A percentile compares a stretch with the other conserved stretches of the same genome.
phyloP scores from a whole-genome alignment of 2,797 vertebrate species.

The Myotis pilosus region DNA sequence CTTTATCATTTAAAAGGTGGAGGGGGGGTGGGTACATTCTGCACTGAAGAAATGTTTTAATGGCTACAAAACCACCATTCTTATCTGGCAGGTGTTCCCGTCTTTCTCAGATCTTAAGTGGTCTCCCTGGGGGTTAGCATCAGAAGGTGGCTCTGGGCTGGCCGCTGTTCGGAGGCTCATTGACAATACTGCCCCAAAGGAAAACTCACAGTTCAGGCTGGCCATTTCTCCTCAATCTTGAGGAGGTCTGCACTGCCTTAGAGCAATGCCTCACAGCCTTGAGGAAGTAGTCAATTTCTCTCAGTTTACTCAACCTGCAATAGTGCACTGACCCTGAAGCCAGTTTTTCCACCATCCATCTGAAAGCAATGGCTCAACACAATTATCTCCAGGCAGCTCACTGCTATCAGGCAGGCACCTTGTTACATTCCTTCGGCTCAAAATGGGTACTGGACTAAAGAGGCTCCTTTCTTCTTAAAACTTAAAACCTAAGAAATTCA shows the following conservation, averaged over 20 bases:
- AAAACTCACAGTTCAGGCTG: background rate
- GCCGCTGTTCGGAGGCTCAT: background rate
- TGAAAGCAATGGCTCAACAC: slow-evolving; percentile 50
- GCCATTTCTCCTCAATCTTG: background rate
- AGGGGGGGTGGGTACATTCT: background rate
- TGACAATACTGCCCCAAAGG: background rate
- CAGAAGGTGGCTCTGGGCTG: background rate
- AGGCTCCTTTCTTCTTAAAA: slow-evolving; percentile 60
- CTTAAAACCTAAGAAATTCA: slow-evolving; percentile 33
- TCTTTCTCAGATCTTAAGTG: background rate
- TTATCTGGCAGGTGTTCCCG: background rate
- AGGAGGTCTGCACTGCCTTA: background rate
- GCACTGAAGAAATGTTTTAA: background rate
- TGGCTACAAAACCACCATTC: background rate
- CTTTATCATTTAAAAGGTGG: background rate
- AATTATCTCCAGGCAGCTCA: slow-evolving; percentile 61
- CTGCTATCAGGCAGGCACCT: slow-evolving; percentile 34
- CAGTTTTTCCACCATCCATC: slow-evolving; percentile 38
- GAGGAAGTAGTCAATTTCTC: slow-evolving; percentile 36
- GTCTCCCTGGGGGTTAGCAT: background rate
- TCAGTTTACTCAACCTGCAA: slow-evolving; percentile 57
- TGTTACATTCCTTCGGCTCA: slow-evolving; percentile 37
- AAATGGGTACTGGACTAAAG: slow-evolving; percentile 21
- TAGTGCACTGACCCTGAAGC: slow-evolving; percentile 9
- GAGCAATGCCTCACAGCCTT: background rate